Evolutionary conservation across 2,113 vertebrate genomes (phyloP).

Genomic region (Trinectes maculatus): DNA sequence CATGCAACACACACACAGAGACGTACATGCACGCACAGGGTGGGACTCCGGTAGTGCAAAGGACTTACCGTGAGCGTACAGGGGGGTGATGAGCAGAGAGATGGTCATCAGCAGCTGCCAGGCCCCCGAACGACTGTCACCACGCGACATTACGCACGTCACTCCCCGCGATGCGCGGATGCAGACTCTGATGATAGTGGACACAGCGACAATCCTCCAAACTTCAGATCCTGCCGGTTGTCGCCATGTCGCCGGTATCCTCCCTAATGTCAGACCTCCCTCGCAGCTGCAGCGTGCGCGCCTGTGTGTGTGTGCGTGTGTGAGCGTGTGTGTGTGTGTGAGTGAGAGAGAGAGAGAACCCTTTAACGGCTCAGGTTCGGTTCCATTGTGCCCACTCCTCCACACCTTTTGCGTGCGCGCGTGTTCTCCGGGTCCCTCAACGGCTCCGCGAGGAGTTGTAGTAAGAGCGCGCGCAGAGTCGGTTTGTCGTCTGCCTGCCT

Average conservation of each 20-base stretch:
- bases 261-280: conserved; percentile 5
- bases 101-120: conserved; percentile 77
- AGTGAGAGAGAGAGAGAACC: background rate
- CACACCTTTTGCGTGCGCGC: conserved; percentile 55
- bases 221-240: conserved; percentile 65
- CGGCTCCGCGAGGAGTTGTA: conserved; percentile 41
- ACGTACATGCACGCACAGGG: conserved; percentile 38
- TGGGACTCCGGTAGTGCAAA: conserved; percentile 40
- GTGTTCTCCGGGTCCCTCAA: conserved; percentile 41
- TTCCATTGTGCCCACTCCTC: conserved; percentile 58
- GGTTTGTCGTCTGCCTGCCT: conserved; percentile 22
- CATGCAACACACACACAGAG: conserved; percentile 18
- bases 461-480: conserved; percentile 60
- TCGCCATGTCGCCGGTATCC: conserved; percentile 55
- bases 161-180: conserved; percentile 14
- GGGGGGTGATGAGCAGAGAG: conserved; percentile 63
- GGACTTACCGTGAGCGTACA: conserved; percentile 72
- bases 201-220: conserved; percentile 51
- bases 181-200: conserved; percentile 30
- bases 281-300: conserved; percentile 15
- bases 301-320: background rate
- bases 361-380: conserved; percentile 43
- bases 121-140: conserved; percentile 49
- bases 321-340: background rate
- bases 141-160: conserved; percentile 53